These are phyloP conservation scores for Psylliodes chrysocephalus DNA, from an alignment of 2,888 invertebrate genomes.

Conservation along the genomic window DNA sequence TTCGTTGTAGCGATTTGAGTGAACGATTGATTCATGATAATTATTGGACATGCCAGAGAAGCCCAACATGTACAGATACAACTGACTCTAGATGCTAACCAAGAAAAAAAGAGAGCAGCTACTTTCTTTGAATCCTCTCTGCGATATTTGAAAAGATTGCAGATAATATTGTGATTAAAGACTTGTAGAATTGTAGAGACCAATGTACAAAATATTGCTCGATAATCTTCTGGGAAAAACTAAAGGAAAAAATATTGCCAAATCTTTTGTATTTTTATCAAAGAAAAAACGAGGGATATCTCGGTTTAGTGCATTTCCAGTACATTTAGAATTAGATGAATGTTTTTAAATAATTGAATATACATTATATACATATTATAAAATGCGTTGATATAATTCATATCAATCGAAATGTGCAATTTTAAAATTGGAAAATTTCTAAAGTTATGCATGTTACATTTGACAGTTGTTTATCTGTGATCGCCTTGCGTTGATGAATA, in stretches of 20 bases:
- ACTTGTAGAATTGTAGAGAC: constrained; percentile 1
- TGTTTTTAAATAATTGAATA: constrained; percentile 66
- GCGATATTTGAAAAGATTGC: constrained; percentile 3
- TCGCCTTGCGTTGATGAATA: constrained; percentile 62
- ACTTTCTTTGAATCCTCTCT: no score
- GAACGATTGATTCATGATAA: no score
- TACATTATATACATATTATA: constrained; percentile 64
- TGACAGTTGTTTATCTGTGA: constrained; percentile 65
- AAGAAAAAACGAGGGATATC: constrained; percentile 29
- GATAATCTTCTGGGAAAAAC: constrained; percentile 25
- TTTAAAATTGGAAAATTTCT: constrained; percentile 60
- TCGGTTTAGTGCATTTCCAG: constrained; percentile 55
- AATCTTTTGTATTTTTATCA: constrained; percentile 25
- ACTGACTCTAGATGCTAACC: no score
- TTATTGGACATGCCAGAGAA: no score
- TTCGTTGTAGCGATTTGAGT: no score
- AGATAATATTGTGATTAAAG: constrained; percentile 10
- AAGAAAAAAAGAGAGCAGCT: no score
- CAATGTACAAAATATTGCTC: constrained; percentile 23
- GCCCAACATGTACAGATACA: no score
- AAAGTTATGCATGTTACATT: constrained; percentile 64
- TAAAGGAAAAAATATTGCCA: constrained; percentile 15
- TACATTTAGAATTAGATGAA: constrained; percentile 63
- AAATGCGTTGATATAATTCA: constrained; percentile 65
- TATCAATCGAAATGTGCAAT: constrained; percentile 65